Percentiles rank a stretch among this genome's conserved stretches.
These are phyloP conservation scores for Artibeus lituratus DNA, from an alignment of 2,797 vertebrate genomes.

Conservation along the genomic window DNA sequence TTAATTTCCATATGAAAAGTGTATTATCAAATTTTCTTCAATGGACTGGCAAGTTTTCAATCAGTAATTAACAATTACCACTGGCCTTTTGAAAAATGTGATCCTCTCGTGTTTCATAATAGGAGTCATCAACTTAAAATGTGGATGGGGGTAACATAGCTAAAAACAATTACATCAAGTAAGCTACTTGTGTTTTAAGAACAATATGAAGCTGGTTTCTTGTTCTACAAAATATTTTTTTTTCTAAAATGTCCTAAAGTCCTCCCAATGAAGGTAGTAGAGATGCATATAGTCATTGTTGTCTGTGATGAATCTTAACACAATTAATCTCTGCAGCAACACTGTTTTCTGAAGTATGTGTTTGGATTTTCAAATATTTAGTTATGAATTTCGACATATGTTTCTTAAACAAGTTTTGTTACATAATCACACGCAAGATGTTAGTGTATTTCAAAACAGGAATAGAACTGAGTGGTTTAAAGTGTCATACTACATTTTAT, in stretches of 20 bases:
- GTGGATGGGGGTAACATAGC: neutral
- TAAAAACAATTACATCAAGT: constrained; percentile 16
- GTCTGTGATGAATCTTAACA: neutral
- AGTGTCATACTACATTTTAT: neutral
- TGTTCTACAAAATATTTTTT: neutral
- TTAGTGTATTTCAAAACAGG: neutral
- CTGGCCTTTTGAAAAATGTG: constrained; percentile 5
- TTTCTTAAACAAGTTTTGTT: neutral
- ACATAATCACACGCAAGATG: neutral
- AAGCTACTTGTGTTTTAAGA: neutral
- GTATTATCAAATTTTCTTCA: neutral
- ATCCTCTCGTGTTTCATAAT: neutral
- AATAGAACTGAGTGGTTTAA: neutral
- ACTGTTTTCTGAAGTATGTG: neutral
- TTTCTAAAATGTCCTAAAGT: neutral
- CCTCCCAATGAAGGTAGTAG: neutral
- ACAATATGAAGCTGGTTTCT: neutral
- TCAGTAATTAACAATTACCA: constrained; percentile 37
- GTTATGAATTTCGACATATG: neutral
- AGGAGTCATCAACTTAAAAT: constrained; percentile 30
- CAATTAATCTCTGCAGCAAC: neutral
- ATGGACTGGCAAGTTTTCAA: constrained; percentile 5
- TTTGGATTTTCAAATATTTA: neutral
- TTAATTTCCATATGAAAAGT: neutral
- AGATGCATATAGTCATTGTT: neutral